A percentile compares a stretch with the other conserved stretches of the same genome.
phyloP scores from a whole-genome alignment of 2,797 vertebrate genomes.

The Molothrus ater region DNA sequence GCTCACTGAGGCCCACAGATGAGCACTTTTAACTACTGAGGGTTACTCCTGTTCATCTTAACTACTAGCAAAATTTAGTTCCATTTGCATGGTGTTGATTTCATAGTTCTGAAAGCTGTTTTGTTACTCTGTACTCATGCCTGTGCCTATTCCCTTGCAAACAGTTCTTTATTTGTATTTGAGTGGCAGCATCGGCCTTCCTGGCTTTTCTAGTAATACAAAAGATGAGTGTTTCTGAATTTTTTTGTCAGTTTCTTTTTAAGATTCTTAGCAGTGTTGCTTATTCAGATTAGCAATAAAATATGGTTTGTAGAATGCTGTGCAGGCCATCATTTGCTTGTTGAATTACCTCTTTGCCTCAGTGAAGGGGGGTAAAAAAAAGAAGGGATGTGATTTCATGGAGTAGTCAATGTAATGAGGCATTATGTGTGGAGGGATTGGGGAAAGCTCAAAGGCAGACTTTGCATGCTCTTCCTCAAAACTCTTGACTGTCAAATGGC shows the following conservation, averaged over 20 bases:
- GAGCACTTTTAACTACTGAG: neutral
- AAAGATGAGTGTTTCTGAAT: neutral
- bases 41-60: neutral
- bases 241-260: neutral
- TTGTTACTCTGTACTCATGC: neutral
- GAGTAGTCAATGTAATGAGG: neutral
- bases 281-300: neutral
- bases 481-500: neutral
- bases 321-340: neutral
- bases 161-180: neutral
- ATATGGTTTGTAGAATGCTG: accelerated
- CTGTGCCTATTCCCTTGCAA: neutral
- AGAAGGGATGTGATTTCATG: neutral
- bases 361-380: accelerated
- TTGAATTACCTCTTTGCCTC: neutral
- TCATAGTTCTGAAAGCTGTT: neutral
- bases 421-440: neutral
- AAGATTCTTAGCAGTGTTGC: neutral
- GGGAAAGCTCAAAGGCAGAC: neutral
- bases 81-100: neutral
- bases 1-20: neutral
- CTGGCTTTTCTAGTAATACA: neutral
- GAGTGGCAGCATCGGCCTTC: neutral
- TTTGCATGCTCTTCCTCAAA: neutral
- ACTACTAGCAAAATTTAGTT: neutral